phyloP scores from a whole-genome alignment of 2,888 invertebrate genomes.

The Pollenia angustigena region DNA sequence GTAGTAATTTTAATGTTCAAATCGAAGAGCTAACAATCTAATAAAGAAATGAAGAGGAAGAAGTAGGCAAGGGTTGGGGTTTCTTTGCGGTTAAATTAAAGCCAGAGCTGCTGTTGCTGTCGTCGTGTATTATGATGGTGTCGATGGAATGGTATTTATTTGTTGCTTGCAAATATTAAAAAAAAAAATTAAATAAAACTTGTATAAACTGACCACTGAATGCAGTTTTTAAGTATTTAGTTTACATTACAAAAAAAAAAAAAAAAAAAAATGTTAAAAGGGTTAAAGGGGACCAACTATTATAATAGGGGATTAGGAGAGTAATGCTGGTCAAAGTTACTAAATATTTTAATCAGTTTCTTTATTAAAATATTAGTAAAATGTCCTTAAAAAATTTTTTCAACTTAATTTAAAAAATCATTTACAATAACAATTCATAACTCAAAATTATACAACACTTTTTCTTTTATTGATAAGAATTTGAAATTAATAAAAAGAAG shows the following conservation, averaged over 20 bases:
- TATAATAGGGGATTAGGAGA: too few relatives aligned
- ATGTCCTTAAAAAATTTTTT: too few relatives aligned
- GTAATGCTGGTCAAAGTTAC: too few relatives aligned
- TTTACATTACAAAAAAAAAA: slow-evolving; percentile 53
- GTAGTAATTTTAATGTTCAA: slow-evolving; percentile 4
- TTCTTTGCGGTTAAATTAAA: slow-evolving; percentile 19
- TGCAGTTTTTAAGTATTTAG: slow-evolving; percentile 52
- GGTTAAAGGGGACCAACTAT: slow-evolving; percentile 32
- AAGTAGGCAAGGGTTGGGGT: slow-evolving; percentile 27
- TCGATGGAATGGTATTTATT: slow-evolving; percentile 36
- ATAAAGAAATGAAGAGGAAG: slow-evolving; percentile 50
- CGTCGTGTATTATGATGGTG: slow-evolving; percentile 25
- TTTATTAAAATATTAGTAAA: too few relatives aligned
- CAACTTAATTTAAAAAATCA: too few relatives aligned
- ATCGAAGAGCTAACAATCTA: slow-evolving; percentile 45
- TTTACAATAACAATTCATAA: too few relatives aligned
- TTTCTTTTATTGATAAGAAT: too few relatives aligned
- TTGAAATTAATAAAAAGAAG: too few relatives aligned
- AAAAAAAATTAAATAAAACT: slow-evolving; percentile 34
- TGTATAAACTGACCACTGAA: slow-evolving; percentile 52
- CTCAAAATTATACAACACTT: too few relatives aligned
- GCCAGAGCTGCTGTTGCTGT: slow-evolving; percentile 7
- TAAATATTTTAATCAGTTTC: too few relatives aligned
- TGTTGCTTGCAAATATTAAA: slow-evolving; percentile 21
- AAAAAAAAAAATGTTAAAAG: slow-evolving; percentile 11